Evolutionary conservation across 2,797 vertebrate genomes (phyloP), one percentile per base, ranked within the genome.

Genomic region (Ataeniobius toweri): DNA sequence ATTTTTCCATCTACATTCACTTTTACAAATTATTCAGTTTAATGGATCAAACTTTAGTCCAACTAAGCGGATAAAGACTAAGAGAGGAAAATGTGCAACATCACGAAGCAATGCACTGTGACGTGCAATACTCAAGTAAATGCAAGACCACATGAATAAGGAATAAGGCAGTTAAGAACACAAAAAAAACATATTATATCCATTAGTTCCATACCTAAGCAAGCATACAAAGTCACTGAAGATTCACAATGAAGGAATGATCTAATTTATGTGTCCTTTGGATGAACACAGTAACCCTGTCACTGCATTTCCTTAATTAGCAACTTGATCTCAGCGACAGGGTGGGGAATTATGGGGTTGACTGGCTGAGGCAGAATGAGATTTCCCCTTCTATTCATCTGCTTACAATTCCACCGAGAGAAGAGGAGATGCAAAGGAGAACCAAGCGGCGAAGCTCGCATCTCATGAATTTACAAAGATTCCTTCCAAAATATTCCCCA

Each of bases 281-380:
- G 76, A 74, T 87, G 89, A 90, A 88, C 88, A 31, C 73, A 59
- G 51, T 31, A 80, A 83, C 85, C 80, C 85, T 77, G 76, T 82
- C 73, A 85, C 61, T 82, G 89, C 83, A 89, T 87, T 90, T 36
- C 14, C 79, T 87, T 94, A 90, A 94, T 94, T 92, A 92, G 82
- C 76, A 80, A 59, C 71, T 58, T 77, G 71, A 92, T 90, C 82
- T 79, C 75, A 90, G 78, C 87, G 89, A 80, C 83, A 78, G 73
- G 85, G 77, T 7, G 39, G 76, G 77, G 82, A 82, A 80, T 85
- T 80, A 79, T 65, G 82, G 82, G 85, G 93, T 88, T 83, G 85
- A 86, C 82, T 84, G 26, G 79, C n/a, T 77, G 58, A 24, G 31
- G 26, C 55, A 58, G 51, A 50, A 36, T 69, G 70, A 76, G 36